These are phyloP conservation scores for Hydrocynus forskahlii DNA, from an alignment of 2,797 vertebrate genomes.

Conservation along the genomic window DNA sequence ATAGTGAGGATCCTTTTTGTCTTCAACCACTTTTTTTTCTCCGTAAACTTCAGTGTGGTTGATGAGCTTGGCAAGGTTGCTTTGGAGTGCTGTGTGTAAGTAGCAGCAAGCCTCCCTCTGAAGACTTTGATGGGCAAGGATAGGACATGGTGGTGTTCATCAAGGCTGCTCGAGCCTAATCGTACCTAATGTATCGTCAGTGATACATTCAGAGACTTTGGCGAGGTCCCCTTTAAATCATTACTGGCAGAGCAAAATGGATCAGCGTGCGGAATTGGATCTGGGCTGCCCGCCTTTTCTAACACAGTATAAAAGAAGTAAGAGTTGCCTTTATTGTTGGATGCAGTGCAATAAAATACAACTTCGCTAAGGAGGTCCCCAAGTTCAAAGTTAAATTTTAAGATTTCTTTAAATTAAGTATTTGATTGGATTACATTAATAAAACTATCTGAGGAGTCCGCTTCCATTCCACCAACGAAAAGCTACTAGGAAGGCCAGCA, in stretches of 20 bases:
- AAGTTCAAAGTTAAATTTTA: no score
- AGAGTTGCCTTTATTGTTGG: not conserved
- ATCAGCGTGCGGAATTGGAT: not conserved
- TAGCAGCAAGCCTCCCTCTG: not conserved
- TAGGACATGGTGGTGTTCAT: not conserved
- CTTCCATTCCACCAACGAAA: no score
- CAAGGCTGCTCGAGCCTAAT: not conserved
- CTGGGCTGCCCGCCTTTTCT: not conserved
- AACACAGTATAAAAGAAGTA: not conserved
- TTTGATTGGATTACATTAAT: no score
- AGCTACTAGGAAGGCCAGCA: no score
- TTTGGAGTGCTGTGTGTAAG: not conserved
- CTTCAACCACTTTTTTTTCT: not conserved
- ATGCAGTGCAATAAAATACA: no score
- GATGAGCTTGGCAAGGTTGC: not conserved
- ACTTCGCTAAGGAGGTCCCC: no score
- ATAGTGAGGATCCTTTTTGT: not conserved
- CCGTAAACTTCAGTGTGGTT: slow-evolving; percentile 10
- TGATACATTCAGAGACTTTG: not conserved
- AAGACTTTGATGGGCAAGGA: not conserved
- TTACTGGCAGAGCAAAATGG: not conserved
- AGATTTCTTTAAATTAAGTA: no score
- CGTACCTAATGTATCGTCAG: not conserved
- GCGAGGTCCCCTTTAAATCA: not conserved
- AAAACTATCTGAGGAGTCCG: no score